Base-by-base conservation (phyloP, 2,113 vertebrate genomes). In the Pelusios castaneus region DNA sequence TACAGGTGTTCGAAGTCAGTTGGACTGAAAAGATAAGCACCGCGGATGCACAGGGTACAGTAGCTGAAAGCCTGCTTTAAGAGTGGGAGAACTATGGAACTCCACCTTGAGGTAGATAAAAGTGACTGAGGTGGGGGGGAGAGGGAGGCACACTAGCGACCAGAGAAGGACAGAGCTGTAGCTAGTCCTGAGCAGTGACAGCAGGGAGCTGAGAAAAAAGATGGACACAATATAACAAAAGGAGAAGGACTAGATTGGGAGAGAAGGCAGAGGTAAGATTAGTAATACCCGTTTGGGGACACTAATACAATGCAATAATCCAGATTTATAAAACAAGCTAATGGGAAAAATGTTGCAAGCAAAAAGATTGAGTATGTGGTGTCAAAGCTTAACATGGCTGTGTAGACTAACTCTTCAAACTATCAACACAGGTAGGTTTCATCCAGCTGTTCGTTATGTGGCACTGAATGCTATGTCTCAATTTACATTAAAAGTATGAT, bases 291-390 rank as follows among this genome's bases (percentile, higher is more conserved):
- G 1, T 0, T 73, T 85, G 43, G 70, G 73, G 24, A 27, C 24
- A 76, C n/a, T n/a, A n/a, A n/a, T n/a, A n/a, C n/a, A n/a, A n/a
- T n/a, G n/a, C n/a, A 94, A 70, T 0, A 1, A 58, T 81, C 24
- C 2, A 79, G 27, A 11, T 87, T 87, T 77, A 24, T 41, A 43
- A 75, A 85, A 56, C 11, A 75, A 75, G 31, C 54, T 41, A 54
- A 80, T 10, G 21, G 84, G 27, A 8, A 91, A 24, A 87, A 54
- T 0, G 0, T 10, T 80, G 10, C 21, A 86, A 88, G 60, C 19
- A 81, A 83, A 87, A 67, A 85, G 29, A 0, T 75, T 43, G 0
- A 90, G 14, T 0, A 0, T 14, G 6, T 41, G 27, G 19, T 49
- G 38, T 77, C 47, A 90, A 67, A 55, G 31, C 10, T 45, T 70